These are phyloP conservation scores for Acanthopleura granulata DNA, from an alignment of 2,888 invertebrate genomes.

Conservation along the genomic window DNA sequence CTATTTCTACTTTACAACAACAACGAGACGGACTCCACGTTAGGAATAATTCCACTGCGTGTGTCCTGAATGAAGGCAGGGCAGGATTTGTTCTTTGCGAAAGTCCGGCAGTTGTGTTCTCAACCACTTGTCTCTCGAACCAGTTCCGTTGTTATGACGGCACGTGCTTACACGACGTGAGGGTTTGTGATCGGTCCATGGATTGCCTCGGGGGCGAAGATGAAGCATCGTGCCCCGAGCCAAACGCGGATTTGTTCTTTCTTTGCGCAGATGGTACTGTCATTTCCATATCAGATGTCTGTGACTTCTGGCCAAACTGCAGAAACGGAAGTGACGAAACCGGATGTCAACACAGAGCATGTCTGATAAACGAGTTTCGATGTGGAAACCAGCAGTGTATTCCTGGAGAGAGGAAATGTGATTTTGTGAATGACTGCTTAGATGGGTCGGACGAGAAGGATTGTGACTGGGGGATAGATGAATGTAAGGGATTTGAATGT, in stretches of 20 bases:
- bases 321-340: not conserved
- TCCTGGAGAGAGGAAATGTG: not conserved
- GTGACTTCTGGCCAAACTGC: conserved; percentile 8
- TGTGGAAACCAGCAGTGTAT: conserved; percentile 8
- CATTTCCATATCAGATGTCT: not conserved
- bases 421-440: not conserved
- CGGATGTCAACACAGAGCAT: not conserved
- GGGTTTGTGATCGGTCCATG: not conserved
- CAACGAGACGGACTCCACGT: no score
- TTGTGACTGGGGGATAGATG: not conserved
- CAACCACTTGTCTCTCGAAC: not conserved
- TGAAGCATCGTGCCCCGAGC: not conserved
- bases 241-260: not conserved
- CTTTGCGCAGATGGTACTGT: not conserved
- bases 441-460: not conserved
- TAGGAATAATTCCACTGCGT: not conserved
- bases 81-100: conserved; percentile 7
- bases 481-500: conserved; percentile 11
- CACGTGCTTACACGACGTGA: not conserved
- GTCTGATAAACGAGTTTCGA: not conserved
- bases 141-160: conserved; percentile 12
- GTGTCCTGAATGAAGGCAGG: not conserved
- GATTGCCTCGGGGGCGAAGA: conserved; percentile 14
- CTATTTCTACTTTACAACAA: not conserved
- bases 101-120: not conserved